Percentiles rank a stretch among this genome's conserved stretches.
These are phyloP conservation scores for Pollenia griseotomentosa DNA, from an alignment of 2,888 invertebrate species.

Conservation along the genomic window DNA sequence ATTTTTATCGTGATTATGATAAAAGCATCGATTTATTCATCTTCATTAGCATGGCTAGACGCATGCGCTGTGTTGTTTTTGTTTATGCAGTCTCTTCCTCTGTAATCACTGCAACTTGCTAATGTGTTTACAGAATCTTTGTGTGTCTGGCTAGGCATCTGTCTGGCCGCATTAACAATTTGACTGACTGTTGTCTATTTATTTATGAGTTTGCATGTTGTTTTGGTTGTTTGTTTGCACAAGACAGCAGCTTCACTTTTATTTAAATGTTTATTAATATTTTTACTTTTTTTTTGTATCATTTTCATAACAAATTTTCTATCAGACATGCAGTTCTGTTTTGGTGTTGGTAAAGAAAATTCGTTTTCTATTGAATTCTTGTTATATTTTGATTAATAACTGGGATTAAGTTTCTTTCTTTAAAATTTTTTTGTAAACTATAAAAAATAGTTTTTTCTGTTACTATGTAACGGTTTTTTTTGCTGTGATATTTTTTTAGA, in stretches of 20 bases:
- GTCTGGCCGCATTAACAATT: slow-evolving; percentile 43
- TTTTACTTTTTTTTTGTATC: slow-evolving; percentile 12
- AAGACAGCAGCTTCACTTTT: slow-evolving; percentile 57
- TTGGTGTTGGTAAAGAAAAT: slow-evolving; percentile 49
- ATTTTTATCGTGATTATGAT: slow-evolving; percentile 22
- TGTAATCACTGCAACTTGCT: slow-evolving; percentile 16
- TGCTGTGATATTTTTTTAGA: background rate
- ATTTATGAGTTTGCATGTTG: slow-evolving; percentile 54
- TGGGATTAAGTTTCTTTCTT: background rate
- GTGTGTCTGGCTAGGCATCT: slow-evolving; percentile 12
- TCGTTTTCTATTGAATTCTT: slow-evolving; percentile 55
- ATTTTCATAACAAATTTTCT: slow-evolving; percentile 52
- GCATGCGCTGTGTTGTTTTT: slow-evolving; percentile 69
- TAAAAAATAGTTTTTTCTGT: background rate
- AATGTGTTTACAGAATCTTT: slow-evolving; percentile 38
- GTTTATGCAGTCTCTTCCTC: slow-evolving; percentile 2
- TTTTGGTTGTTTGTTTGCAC: background rate
- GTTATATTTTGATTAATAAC: background rate
- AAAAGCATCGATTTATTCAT: slow-evolving; percentile 41
- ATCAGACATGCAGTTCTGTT: slow-evolving; percentile 24
- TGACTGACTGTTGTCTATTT: slow-evolving; percentile 51
- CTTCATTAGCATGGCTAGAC: slow-evolving; percentile 72
- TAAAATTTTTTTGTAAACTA: slow-evolving; percentile 8
- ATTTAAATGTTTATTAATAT: slow-evolving; percentile 25
- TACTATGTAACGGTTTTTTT: background rate